Base-by-base conservation (phyloP, 2,113 vertebrate genomes). In the Peromyscus maniculatus region DNA sequence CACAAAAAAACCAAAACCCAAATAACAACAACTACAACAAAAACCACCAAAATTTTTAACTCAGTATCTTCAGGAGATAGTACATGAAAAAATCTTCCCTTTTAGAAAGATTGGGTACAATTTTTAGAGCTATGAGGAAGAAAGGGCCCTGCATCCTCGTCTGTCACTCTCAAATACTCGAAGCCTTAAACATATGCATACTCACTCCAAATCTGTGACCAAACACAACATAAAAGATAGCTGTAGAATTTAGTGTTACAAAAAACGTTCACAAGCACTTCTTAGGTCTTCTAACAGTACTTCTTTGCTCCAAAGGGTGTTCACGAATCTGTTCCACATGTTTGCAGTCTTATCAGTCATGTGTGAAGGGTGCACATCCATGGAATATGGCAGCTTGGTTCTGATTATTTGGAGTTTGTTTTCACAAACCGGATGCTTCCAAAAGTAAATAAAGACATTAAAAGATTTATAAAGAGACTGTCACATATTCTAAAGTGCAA, bases 371-470 rank as follows among this genome's bases (percentile, higher is more conserved):
- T 71, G 31, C 15, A 10, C 64, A 24, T 89, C 87, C 94, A 97
- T 57, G 74, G 89, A 91, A 96, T 94, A 52, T 84, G 91, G 88
- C 96, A 95, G 82, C 71, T 91, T 80, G 43, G 28, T 97, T 97
- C 91, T 91, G 92, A 74, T 93, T 91, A 84, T 96, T 89, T 97
- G 69, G 62, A 93, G 82, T 91, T 96, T 91, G 95, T 93, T 84
- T 89, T 96, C 72, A 91, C 5, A 94, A 95, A 91, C 67, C 0
- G 77, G 91, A 98, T 96, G 75, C 78, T 96, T 97, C 71, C 64
- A 92, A 97, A 97, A 97, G 91, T 95, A 97, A 97, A 96, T 62
- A 96, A 96, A 97, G 93, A 94, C 79, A 96, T 96, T 96, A 88
- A 96, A 94, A 96, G 82, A 89, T 74, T 87, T 93, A 96, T 71